Conservation (phyloP, 2,113 vertebrate genomes). For the Panthera tigris region DNA sequence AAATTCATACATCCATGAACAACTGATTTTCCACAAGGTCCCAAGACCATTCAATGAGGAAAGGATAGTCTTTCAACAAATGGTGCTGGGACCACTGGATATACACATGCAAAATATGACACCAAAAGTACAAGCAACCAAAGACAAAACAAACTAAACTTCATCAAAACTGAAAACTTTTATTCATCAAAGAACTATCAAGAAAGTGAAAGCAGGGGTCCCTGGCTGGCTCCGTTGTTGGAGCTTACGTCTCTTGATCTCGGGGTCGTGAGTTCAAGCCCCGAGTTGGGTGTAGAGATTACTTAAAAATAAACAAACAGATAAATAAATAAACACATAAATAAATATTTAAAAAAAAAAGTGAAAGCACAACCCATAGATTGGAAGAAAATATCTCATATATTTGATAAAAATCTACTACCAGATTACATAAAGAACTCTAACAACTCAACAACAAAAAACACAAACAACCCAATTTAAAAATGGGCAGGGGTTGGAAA, state of each 20-base stretch:
- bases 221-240: background rate
- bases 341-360: background rate
- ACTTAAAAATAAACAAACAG: background rate
- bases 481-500: background rate
- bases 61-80: background rate
- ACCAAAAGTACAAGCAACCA: background rate
- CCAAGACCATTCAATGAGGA: background rate
- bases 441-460: background rate
- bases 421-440: background rate
- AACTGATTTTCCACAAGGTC: background rate
- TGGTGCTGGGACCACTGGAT: background rate
- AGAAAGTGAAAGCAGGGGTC: background rate
- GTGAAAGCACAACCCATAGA: background rate
- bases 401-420: background rate
- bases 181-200: background rate
- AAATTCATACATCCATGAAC: background rate
- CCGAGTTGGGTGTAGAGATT: background rate
- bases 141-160: background rate
- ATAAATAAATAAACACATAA: background rate
- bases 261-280: background rate
- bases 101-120: background rate
- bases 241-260: background rate
- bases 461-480: background rate
- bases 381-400: background rate
- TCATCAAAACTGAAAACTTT: conserved; percentile 13